phyloP scores from a whole-genome alignment of 2,797 vertebrate genomes.

The Silurus lanzhouensis region DNA sequence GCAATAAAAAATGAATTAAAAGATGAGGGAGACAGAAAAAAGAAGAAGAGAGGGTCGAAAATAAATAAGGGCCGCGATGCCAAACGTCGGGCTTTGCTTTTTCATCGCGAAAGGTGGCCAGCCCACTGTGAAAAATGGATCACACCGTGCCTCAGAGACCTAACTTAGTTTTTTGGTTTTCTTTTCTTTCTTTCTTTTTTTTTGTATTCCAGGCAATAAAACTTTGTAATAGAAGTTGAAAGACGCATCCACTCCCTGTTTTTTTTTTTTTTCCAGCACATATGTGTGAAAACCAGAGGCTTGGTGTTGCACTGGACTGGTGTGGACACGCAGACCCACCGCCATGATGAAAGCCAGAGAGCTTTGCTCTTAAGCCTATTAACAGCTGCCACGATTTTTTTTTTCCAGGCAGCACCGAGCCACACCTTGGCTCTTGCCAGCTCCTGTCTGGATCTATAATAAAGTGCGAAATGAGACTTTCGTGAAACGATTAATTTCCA shows the following conservation, averaged over 20 bases:
- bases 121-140: constrained; percentile 59
- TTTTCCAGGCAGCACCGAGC: constrained; percentile 39
- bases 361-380: constrained; percentile 49
- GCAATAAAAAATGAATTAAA: constrained; percentile 84
- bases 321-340: constrained; percentile 54
- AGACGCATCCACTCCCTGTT: constrained; percentile 46
- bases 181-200: constrained; percentile 40
- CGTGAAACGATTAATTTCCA: constrained; percentile 50
- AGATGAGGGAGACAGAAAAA: constrained; percentile 72
- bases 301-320: constrained; percentile 44
- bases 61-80: constrained; percentile 60
- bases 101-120: constrained; percentile 49
- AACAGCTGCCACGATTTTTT: constrained; percentile 49
- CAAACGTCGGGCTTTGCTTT: constrained; percentile 54
- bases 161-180: constrained; percentile 49
- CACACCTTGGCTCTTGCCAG: constrained; percentile 37
- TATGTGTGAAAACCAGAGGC: constrained; percentile 54
- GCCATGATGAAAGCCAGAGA: constrained; percentile 53
- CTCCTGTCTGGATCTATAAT: constrained; percentile 34
- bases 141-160: constrained; percentile 52
- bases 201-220: constrained; percentile 63
- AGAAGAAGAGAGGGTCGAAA: constrained; percentile 60
- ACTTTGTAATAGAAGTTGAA: constrained; percentile 59
- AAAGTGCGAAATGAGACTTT: constrained; percentile 51
- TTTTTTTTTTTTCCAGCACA: constrained; percentile 44